Base-by-base conservation (phyloP, 2,797 vertebrate species). In the Gouania willdenowi region DNA sequence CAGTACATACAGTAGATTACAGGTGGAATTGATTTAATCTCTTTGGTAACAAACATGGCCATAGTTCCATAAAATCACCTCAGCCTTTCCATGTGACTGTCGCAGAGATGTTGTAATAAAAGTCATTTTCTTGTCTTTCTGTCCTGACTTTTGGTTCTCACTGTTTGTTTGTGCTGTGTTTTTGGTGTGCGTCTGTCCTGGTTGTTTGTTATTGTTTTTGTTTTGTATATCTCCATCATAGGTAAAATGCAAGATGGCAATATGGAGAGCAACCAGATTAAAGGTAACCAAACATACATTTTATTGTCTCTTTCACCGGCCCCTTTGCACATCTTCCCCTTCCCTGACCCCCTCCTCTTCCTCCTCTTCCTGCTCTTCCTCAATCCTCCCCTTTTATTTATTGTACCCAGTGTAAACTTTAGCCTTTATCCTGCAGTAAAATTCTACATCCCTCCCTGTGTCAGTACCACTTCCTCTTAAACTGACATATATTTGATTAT, bases 191-290 rank as follows among this genome's bases (percentile, higher is more conserved):
- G 91, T 94, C 88, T 92, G 88, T 86, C 77, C 87, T 78, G 74
- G 81, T 87, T 88, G 79, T 89, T 88, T 89, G n/a, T 84, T 90
- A 93, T 97, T 71, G 82, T 93, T 92, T 92, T 84, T 97, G 91
- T 98, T 92, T 92, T 87, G 85, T 91, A 91, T 93, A 92, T 93
- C 91, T 92, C 87, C 93, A 93, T 92, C 88, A 66, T 97, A 99
- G 96, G 96, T 93, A 98, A 98, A 92, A 97, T 97, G 93, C 96
- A 98, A 91, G 96, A 99, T 94, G 95, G 94, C 78, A 97, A 93
- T 98, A 91, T 94, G 93, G 96, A 98, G 90, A 89, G 88, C 95
- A 97, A 91, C 94, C 96, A 98, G 90, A 97, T 92, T 88, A 99
- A 99, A 99, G 96, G 96, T 99, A 98, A 99, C 89, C 71, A 74